Evolutionary conservation across 2,888 invertebrate genomes (phyloP), one percentile per base, ranked within the genome.

Genomic region (Ctenicera cuprea): DNA sequence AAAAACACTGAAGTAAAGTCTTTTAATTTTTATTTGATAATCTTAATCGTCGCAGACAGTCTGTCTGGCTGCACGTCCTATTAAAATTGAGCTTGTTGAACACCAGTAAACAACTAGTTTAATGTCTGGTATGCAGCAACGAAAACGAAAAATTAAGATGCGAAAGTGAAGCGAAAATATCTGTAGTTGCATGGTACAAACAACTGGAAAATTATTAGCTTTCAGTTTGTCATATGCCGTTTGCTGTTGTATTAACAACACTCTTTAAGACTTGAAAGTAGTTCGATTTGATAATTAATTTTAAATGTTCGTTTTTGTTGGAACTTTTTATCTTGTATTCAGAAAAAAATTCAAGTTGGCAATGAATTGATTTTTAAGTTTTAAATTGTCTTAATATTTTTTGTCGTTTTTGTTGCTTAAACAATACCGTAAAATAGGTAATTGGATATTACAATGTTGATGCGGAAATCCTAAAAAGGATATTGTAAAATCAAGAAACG

Each of bases 91-190:
- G 41, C 59, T 9, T 37, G 14, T 38, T 41, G 16, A 20, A 38
- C 59, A 59, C 59, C 57, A 57, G 41, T 14, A 43, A 45, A 16
- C 43, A 18, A 26, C 26, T 45, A 63, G 45, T 63, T 63, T 63
- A 63, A 63, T 45, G 62, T 63, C 62, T 63, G 62, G 62, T 63
- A 59, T 59, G 59, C 59, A 20, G 14, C 37, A 37, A 20, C 38
- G 33, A 59, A 59, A 38, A 41, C 1, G 16, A 26, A 26, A 26
- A n/a, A n/a, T n/a, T n/a, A n/a, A n/a, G n/a, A n/a, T n/a, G n/a
- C n/a, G n/a, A n/a, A 26, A 26, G 26, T 26, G 26, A 20, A 59
- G 4, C 11, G 11, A 48, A 18, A 48, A 7, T 48, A 26, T 26
- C 5, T 26, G 26, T 26, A 11, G 8, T 9, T 11, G 48, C 3